phyloP scores from a whole-genome alignment of 1,140 invertebrate genomes.

The Ditylenchus dipsaci region DNA sequence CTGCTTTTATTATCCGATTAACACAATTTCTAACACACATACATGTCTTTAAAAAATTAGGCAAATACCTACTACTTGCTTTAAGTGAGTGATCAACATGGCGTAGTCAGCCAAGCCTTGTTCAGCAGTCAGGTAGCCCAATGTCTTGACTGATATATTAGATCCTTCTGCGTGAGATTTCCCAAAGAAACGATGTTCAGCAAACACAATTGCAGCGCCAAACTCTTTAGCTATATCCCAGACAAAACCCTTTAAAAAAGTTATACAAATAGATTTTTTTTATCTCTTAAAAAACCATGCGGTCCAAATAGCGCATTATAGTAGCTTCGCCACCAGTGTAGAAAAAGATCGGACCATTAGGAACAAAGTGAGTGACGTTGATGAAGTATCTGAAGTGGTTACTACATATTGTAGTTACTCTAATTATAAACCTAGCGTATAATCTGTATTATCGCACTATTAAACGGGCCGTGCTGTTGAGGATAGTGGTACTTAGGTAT shows the following conservation, averaged over 20 bases:
- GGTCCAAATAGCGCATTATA: slow-evolving; percentile 82
- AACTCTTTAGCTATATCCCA: slow-evolving; percentile 82
- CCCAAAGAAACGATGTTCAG: slow-evolving; percentile 92
- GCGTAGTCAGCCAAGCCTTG: slow-evolving; percentile 93
- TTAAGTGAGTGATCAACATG: slow-evolving; percentile 71
- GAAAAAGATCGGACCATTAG: slow-evolving; percentile 63
- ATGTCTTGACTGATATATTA: slow-evolving; percentile 63
- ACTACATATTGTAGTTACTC: too few relatives aligned
- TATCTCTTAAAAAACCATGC: slow-evolving; percentile 67
- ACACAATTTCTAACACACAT: too few relatives aligned
- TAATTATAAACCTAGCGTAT: too few relatives aligned
- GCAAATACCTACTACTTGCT: slow-evolving; percentile 49
- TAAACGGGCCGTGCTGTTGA: too few relatives aligned
- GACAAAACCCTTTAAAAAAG: slow-evolving; percentile 73
- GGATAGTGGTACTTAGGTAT: too few relatives aligned
- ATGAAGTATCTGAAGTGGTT: slow-evolving; percentile 56
- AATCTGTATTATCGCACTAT: too few relatives aligned
- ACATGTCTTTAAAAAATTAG: slow-evolving; percentile 1
- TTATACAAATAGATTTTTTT: not conserved
- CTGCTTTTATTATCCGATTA: too few relatives aligned
- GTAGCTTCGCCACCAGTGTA: slow-evolving; percentile 95
- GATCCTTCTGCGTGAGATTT: slow-evolving; percentile 75
- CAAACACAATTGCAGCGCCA: slow-evolving; percentile 79
- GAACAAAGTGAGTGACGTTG: slow-evolving; percentile 57
- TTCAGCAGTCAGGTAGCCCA: slow-evolving; percentile 80